Evolutionary conservation across 2,888 invertebrate genomes (phyloP).

Genomic region (Ophion slaviceki): DNA sequence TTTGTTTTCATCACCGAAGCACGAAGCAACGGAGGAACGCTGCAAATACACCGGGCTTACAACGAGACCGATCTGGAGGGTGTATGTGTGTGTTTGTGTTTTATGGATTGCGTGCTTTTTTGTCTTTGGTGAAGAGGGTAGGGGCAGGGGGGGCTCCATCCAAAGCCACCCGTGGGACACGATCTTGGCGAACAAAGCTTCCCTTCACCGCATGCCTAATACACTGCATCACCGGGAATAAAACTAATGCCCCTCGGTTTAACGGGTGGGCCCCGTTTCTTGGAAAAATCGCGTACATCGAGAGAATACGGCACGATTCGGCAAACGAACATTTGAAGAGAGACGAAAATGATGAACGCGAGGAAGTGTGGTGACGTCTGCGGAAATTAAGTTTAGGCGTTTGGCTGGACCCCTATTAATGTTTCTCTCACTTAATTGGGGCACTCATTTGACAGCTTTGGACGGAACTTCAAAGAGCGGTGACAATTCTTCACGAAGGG

Average conservation of each 20-base stretch:
- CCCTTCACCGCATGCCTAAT: conserved; percentile 49
- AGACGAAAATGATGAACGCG: not conserved
- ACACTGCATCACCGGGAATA: conserved; percentile 27
- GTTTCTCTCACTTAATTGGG: too few relatives aligned
- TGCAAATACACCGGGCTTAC: conserved; percentile 19
- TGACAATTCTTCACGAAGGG: too few relatives aligned
- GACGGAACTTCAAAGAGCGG: too few relatives aligned
- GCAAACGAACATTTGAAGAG: not conserved
- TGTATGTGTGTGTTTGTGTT: conserved; percentile 1
- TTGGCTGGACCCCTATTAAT: too few relatives aligned
- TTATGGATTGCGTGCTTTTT: conserved; percentile 1
- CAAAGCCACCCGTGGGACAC: conserved; percentile 53
- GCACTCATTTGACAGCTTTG: too few relatives aligned
- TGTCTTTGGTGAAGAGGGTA: not conserved
- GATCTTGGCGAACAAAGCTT: conserved; percentile 58
- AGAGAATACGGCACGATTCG: conserved; percentile 10
- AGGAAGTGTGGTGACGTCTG: too few relatives aligned
- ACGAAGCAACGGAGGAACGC: conserved; percentile 6
- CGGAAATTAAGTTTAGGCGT: too few relatives aligned
- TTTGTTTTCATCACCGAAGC: conserved; percentile 44
- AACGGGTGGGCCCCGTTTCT: not conserved
- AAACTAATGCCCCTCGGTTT: conserved; percentile 2
- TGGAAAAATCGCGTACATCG: not conserved
- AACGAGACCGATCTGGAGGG: not conserved
- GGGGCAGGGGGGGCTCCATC: conserved; percentile 9